Evolutionary conservation across 2,113 vertebrate species (phyloP), one percentile per base, ranked within the genome.

Genomic region (Hypomesus transpacificus): DNA sequence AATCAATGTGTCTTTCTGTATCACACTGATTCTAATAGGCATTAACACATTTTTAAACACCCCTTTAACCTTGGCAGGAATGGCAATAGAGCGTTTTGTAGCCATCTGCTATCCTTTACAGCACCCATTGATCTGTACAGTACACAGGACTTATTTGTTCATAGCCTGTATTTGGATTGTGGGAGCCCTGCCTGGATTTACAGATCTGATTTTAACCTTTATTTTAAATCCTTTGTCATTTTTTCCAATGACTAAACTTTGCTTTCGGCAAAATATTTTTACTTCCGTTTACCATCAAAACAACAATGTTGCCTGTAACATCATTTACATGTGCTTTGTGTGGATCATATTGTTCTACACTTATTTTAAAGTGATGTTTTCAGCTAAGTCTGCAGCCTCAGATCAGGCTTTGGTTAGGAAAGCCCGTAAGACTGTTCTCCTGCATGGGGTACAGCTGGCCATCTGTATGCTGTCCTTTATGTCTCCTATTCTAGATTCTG

Each of bases 51-150:
- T 63, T 18, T 57, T 22, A 50, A 76, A 70, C 70, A 76, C 70
- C 0, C 78, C 78, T 0, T 17, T 76, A 4, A 76, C 54, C 51
- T 68, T 80, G 50, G 71, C 67, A 16, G 70, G 31, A 28, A 80
- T 74, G 70, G 52, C 62, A 8, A 20, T 71, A 20, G 78, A 80
- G 69, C 61, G 75, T 6, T 80, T 70, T 3, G 68, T 77, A 56
- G 78, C 78, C 17, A 59, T 80, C 31, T 70, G 78, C 46, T 65
- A 31, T n/a, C 75, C 75, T 18, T 56, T 76, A 46, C 69, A 76
- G 21, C 78, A 76, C 13, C 62, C 62, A 50, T 67, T 21, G 31
- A 60, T 77, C 68, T 76, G 71, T 51, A 80, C 69, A 3, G 11
- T 70, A 9, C 11, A 4, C 17, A 20, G 63, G n/a, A 73, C 67